A percentile compares a stretch with the other conserved stretches of the same genome.
phyloP scores from a whole-genome alignment of 2,113 vertebrate species.

The Passer domesticus region DNA sequence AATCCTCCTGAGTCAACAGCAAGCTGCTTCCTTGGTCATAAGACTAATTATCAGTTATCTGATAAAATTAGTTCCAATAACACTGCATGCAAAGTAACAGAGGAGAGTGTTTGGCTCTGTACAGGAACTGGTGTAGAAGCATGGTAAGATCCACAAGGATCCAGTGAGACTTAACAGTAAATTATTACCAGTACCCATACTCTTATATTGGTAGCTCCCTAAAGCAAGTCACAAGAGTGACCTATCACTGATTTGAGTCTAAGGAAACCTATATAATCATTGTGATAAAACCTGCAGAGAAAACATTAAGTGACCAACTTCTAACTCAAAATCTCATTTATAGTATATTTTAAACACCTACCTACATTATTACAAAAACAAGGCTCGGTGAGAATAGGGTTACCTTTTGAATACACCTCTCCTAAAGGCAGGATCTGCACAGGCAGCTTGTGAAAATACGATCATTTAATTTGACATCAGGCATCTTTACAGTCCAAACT shows the following conservation, averaged over 20 bases:
- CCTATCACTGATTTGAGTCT: background rate
- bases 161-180: background rate
- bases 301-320: background rate
- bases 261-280: background rate
- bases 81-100: background rate
- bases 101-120: background rate
- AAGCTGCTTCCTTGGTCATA: background rate
- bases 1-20: background rate
- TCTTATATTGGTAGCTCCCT: background rate
- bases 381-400: background rate
- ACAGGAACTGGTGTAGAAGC: background rate
- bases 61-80: background rate
- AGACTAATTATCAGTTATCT: background rate
- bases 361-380: background rate
- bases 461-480: background rate
- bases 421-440: background rate
- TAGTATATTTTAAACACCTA: background rate
- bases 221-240: background rate
- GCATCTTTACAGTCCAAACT: background rate
- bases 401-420: background rate
- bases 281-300: background rate
- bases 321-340: background rate
- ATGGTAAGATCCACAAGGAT: background rate
- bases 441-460: background rate
- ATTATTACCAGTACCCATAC: background rate